Conservation (phyloP, 2,113 vertebrate species). For the cat (Felis catus) region DNA sequence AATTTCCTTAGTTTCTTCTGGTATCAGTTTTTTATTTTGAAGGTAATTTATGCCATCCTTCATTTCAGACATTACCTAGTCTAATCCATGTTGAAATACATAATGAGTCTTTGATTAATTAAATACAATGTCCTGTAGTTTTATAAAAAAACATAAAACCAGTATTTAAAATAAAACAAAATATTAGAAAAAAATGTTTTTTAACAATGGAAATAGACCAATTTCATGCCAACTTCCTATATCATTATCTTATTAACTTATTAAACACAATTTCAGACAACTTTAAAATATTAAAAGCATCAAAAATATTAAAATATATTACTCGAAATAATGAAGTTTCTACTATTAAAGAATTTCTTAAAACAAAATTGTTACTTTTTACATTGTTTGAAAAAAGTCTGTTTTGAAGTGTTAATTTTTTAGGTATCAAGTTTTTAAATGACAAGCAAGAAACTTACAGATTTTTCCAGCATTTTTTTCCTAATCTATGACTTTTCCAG, state of each 20-base stretch:
- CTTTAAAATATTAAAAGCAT: background rate
- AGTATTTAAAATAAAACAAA: background rate
- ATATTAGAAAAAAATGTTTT: background rate
- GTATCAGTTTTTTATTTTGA: background rate
- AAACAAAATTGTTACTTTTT: background rate
- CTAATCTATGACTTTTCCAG: background rate
- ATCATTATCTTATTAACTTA: background rate
- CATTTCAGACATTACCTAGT: background rate
- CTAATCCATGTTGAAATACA: background rate
- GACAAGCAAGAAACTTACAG: background rate
- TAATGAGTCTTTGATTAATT: background rate
- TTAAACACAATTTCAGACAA: background rate
- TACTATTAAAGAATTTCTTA: background rate
- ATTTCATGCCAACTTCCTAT: background rate
- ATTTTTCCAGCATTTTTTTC: background rate
- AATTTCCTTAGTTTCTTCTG: background rate
- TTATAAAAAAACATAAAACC: background rate
- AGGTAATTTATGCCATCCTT: background rate
- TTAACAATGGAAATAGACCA: constrained; percentile 28
- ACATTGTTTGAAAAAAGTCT: background rate
- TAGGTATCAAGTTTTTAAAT: background rate
- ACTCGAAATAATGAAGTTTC: background rate
- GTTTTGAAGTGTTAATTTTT: background rate
- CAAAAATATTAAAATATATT: background rate
- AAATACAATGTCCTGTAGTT: background rate